A percentile compares a stretch with the other conserved stretches of the same genome.
Conservation (phyloP, 2,113 vertebrate genomes). For the Scalopus aquaticus region DNA sequence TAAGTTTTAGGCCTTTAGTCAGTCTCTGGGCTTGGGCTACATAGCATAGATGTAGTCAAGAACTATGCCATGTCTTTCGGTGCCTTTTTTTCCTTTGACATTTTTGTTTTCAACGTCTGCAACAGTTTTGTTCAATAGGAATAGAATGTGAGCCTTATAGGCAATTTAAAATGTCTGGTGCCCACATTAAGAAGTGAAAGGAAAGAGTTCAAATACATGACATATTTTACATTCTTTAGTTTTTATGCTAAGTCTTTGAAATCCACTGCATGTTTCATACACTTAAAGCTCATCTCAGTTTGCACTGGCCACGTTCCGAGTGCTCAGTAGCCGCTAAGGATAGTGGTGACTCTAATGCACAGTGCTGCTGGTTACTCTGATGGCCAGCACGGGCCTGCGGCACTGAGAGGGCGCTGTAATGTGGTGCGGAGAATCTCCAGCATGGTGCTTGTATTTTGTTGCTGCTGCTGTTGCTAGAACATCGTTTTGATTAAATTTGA, state of each 20-base stretch:
- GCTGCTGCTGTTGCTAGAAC: background rate
- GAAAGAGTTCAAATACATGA: background rate
- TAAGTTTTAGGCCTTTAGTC: background rate
- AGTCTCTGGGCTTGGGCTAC: background rate
- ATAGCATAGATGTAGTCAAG: background rate
- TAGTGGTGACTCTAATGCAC: background rate
- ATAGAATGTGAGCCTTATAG: background rate
- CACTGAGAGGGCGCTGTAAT: background rate
- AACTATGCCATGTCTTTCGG: background rate
- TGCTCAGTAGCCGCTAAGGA: background rate
- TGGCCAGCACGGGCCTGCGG: background rate
- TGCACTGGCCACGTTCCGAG: background rate
- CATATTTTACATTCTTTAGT: background rate
- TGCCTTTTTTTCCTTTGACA: background rate
- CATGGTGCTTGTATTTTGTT: background rate
- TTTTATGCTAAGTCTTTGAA: background rate
- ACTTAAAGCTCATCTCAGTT: background rate
- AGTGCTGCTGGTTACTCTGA: background rate
- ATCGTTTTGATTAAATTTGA: slow-evolving; percentile 27
- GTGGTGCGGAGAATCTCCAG: background rate
- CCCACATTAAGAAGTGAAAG: slow-evolving; percentile 39
- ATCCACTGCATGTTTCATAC: background rate
- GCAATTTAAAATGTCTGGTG: background rate
- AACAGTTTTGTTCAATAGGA: background rate
- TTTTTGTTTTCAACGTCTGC: background rate